Evolutionary conservation across 2,797 vertebrate genomes (phyloP).

Genomic region (Xiphophorus birchmanni): DNA sequence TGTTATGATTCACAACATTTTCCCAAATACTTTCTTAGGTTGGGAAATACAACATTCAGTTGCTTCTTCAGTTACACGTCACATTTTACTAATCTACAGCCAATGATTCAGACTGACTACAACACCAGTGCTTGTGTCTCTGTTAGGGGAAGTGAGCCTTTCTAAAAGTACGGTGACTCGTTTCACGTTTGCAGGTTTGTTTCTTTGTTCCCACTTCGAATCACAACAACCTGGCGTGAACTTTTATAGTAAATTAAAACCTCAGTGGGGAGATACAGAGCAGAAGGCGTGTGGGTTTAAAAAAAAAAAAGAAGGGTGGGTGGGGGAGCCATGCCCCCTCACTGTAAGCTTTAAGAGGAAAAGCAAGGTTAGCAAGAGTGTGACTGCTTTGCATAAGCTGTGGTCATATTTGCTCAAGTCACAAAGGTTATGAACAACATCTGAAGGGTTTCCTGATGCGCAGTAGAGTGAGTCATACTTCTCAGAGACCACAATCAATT

Average conservation of each 20-base stretch:
- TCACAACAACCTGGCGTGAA: conserved; percentile 33
- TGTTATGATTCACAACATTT: conserved; percentile 11
- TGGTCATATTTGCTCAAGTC: conserved; percentile 46
- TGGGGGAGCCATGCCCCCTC: neutral
- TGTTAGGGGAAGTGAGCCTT: conserved; percentile 44
- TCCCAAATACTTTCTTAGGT: conserved; percentile 2
- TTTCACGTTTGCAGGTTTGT: conserved; percentile 7
- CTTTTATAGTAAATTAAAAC: conserved; percentile 44
- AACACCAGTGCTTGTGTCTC: neutral
- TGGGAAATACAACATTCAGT: conserved; percentile 12
- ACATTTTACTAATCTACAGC: conserved; percentile 1
- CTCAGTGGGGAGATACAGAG: neutral
- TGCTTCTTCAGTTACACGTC: neutral
- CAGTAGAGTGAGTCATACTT: conserved; percentile 75
- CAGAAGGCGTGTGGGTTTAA: neutral
- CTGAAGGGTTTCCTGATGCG: conserved; percentile 76
- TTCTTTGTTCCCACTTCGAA: conserved; percentile 35
- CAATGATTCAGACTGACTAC: neutral
- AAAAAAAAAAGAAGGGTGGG: neutral
- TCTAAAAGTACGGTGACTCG: conserved; percentile 1
- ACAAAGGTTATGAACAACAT: conserved; percentile 58
- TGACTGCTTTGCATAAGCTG: conserved; percentile 41
- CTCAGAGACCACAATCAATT: conserved; percentile 74
- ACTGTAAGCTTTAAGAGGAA: conserved; percentile 26
- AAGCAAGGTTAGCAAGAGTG: conserved; percentile 10